Base-by-base conservation (phyloP, 2,113 vertebrate genomes). In the Cyprinodon variegatus region DNA sequence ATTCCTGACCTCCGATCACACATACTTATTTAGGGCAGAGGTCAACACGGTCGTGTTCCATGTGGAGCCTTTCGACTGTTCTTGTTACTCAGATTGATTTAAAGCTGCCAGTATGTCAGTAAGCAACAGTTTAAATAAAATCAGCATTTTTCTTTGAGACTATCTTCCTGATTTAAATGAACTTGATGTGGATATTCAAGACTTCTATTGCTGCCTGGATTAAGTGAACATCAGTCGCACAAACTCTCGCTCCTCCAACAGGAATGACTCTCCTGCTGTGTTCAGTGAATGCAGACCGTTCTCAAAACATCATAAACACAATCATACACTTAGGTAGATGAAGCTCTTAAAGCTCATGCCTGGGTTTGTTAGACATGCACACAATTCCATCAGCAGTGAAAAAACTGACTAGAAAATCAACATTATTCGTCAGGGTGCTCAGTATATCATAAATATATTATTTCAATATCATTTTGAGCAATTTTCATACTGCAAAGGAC, bases 1-100 rank as follows among this genome's bases (percentile, higher is more conserved):
- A 90, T 90, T 91, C 86, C 82, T 91, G 83, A 86, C 85, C 82
- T 82, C 74, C 3, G 53, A 62, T 72, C 39, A 40, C 78, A 69
- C 74, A 70, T 73, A 73, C 20, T 66, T 39, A 86, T 84, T 69
- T 73, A 86, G 88, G 84, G 39, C 81, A 89, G 79, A 87, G 90
- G 88, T 90, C 89, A 87, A 20, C 60, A 41, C 41, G 8, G 17
- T 71, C 20, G 0, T 70, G 76, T 57, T 77, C 67, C 64, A 29
- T 81, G 22, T 67, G 40, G 11, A n/a, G 50, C 50, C 17, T 43
- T 45, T 75, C 0, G 43, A 0, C 40, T 68, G 15, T 67, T 73
- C 22, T 39, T 36, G 0, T 29, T 45, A 14, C 37, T 50, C 17
- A 48, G 2, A 20, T 10, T 40, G 12, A 38, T 64, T 9, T 22